Percentiles rank a stretch among this genome's conserved stretches.
These are phyloP conservation scores for Eupithecia dodoneata DNA, from an alignment of 2,888 invertebrate species.

Conservation along the genomic window DNA sequence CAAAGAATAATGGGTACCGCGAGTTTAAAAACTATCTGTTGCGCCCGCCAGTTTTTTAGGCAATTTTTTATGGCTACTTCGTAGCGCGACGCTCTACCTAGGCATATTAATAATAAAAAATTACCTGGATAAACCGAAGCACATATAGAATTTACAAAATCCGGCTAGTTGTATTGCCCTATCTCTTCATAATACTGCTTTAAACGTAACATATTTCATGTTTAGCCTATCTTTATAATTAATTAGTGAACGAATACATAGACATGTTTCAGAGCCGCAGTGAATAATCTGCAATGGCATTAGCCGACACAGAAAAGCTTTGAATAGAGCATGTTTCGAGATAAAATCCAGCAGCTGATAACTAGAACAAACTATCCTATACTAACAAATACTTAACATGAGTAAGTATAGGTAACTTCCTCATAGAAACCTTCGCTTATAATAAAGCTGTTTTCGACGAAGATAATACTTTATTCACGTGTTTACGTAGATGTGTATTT, in stretches of 20 bases:
- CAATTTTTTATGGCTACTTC: no score
- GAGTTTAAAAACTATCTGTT: no score
- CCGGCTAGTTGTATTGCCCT: background rate
- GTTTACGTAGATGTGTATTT: background rate
- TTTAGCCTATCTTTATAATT: no score
- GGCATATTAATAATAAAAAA: no score
- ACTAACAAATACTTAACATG: background rate
- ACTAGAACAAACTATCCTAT: background rate
- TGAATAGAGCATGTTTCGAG: background rate
- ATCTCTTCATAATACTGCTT: no score
- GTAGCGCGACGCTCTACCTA: no score
- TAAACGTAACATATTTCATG: no score
- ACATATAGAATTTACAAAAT: background rate
- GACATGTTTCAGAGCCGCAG: background rate
- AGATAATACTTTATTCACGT: background rate
- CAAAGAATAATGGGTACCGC: no score
- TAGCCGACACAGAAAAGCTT: constrained; percentile 7
- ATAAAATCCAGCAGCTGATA: background rate
- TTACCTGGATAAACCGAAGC: no score
- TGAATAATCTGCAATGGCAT: constrained; percentile 15
- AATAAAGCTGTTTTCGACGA: background rate
- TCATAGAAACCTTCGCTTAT: background rate
- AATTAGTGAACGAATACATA: background rate
- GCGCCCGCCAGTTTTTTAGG: no score
- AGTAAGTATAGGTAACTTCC: background rate